phyloP scores from a whole-genome alignment of 1,140 invertebrate species.

The Lepidurus packardi region DNA sequence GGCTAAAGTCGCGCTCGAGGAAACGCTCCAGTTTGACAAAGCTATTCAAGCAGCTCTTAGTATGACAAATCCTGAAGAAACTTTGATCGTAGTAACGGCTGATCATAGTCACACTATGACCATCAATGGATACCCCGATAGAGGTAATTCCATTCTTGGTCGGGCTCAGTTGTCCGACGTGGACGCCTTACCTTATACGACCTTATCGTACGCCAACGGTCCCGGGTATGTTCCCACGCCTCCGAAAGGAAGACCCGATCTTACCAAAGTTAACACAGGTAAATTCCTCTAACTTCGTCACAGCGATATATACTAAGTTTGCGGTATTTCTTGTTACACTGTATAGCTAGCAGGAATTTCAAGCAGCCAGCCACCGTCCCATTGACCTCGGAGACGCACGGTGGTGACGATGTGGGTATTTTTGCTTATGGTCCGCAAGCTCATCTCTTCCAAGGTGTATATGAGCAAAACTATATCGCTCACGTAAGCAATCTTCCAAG shows the following conservation, averaged over 20 bases:
- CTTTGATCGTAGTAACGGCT: constrained; percentile 44
- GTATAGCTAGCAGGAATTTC: constrained; percentile 38
- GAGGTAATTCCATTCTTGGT: constrained; percentile 43
- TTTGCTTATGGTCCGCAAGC: constrained; percentile 58
- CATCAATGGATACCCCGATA: constrained; percentile 40
- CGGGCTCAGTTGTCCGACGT: constrained; percentile 59
- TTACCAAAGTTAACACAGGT: constrained; percentile 45
- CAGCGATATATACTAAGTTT: neutral
- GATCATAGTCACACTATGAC: constrained; percentile 42
- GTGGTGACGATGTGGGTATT: constrained; percentile 62
- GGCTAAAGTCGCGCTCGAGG: constrained; percentile 40
- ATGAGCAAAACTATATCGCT: constrained; percentile 59
- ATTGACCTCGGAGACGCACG: constrained; percentile 56
- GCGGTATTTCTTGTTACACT: neutral
- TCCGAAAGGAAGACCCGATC: constrained; percentile 42
- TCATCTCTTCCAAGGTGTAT: constrained; percentile 58
- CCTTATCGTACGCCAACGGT: constrained; percentile 73
- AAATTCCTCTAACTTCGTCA: constrained; percentile 28
- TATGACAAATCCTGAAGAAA: constrained; percentile 41
- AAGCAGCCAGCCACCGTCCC: constrained; percentile 49
- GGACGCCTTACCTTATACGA: constrained; percentile 70
- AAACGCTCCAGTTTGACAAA: constrained; percentile 39
- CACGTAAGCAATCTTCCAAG: constrained; percentile 42
- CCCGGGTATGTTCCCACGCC: constrained; percentile 53
- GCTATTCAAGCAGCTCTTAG: constrained; percentile 40